Percentiles rank a stretch among this genome's conserved stretches.
Conservation (phyloP, 2,113 vertebrate genomes). For the Sialia sialis region DNA sequence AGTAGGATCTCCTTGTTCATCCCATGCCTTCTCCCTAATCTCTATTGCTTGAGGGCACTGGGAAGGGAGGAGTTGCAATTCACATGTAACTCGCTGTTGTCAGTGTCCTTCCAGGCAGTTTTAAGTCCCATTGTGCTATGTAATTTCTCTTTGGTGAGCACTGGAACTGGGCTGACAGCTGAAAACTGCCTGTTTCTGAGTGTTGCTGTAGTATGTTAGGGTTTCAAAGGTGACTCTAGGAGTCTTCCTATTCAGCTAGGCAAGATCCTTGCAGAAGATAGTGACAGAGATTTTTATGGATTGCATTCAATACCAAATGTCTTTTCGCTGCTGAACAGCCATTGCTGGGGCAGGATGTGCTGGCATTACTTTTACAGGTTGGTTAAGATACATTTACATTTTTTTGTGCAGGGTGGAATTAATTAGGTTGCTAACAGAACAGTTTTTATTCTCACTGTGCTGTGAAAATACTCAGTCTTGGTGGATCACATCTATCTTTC, state of each 20-base stretch:
- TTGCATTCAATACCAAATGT: rapidly evolving
- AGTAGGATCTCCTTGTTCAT: neutral
- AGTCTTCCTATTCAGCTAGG: neutral
- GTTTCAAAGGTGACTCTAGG: neutral
- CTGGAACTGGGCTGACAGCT: neutral
- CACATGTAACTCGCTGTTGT: neutral
- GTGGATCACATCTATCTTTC: neutral
- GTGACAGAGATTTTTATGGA: neutral
- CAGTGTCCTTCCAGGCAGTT: neutral
- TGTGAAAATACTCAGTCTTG: neutral
- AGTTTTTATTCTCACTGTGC: neutral
- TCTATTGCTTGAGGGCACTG: neutral
- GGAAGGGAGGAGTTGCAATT: neutral
- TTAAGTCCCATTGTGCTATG: neutral
- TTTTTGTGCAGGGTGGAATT: neutral
- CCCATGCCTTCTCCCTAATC: neutral
- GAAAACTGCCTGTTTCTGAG: neutral
- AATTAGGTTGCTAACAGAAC: neutral
- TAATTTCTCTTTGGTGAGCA: neutral
- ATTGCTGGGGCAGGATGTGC: neutral
- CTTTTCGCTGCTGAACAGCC: neutral
- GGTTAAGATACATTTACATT: neutral
- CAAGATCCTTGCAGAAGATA: neutral
- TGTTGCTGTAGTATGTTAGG: neutral
- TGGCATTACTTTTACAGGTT: neutral